Evolutionary conservation across 2,797 vertebrate species (phyloP).

Genomic region (Picus viridis): DNA sequence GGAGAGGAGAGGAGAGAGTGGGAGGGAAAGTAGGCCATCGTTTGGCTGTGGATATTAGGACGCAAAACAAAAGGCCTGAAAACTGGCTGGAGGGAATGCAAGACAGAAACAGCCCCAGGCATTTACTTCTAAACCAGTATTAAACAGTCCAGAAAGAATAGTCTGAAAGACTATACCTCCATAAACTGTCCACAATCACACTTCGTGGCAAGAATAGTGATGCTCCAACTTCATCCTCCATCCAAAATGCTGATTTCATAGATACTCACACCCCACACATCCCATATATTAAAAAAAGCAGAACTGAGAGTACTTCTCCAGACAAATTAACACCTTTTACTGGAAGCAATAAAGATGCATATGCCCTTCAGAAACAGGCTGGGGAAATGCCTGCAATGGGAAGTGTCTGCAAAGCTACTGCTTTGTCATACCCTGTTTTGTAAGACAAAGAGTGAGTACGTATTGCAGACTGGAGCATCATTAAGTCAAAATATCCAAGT

Average conservation of each 20-base stretch:
- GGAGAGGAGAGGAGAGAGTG: background rate
- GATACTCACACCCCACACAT: background rate
- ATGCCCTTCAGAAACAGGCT: background rate
- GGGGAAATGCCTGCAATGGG: background rate
- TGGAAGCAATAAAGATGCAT: background rate
- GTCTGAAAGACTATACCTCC: background rate
- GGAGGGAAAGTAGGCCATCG: background rate
- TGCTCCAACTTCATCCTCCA: background rate
- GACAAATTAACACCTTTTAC: background rate
- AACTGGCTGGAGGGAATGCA: background rate
- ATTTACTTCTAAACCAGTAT: background rate
- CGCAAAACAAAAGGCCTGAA: background rate
- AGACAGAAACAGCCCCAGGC: background rate
- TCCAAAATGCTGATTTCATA: background rate
- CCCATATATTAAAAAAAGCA: background rate
- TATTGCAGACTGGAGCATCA: background rate
- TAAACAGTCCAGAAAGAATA: background rate
- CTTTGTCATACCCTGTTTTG: background rate
- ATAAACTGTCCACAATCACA: background rate
- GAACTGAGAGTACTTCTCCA: background rate
- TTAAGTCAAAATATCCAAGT: background rate
- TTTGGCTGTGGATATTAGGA: background rate
- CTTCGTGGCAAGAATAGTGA: background rate
- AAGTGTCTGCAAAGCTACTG: background rate
- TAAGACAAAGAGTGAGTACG: background rate